Conservation (phyloP, 2,888 invertebrate genomes). For the Standfussiana lucernea region DNA sequence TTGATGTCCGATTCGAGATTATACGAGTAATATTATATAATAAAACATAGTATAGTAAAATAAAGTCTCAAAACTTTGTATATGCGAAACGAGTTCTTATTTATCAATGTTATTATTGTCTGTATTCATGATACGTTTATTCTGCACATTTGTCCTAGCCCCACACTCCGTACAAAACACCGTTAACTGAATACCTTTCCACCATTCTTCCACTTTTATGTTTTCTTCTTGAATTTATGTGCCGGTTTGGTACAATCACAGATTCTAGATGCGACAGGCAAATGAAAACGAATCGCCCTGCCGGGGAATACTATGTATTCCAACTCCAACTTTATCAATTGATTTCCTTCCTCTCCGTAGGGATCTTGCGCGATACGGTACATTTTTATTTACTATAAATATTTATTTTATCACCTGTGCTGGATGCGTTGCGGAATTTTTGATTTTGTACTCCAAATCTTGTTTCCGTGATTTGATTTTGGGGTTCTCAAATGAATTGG, state of each 20-base stretch:
- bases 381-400: slow-evolving; percentile 74
- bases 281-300: slow-evolving; percentile 82
- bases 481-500: slow-evolving; percentile 9
- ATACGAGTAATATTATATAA: too few species aligned
- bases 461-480: slow-evolving; percentile 33
- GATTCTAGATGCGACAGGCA: slow-evolving; percentile 77
- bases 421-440: slow-evolving; percentile 45
- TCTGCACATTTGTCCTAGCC: neutral
- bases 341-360: slow-evolving; percentile 77
- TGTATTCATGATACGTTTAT: neutral
- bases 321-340: slow-evolving; percentile 83
- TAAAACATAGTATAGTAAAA: too few species aligned
- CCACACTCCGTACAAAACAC: slow-evolving; percentile 34
- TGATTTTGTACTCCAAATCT: slow-evolving; percentile 37
- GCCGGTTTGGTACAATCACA: slow-evolving; percentile 70
- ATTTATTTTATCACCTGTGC: slow-evolving; percentile 68
- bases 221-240: slow-evolving; percentile 66
- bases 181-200: slow-evolving; percentile 51
- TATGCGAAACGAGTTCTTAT: neutral
- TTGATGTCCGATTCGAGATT: too few species aligned
- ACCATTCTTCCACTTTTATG: slow-evolving; percentile 54
- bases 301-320: slow-evolving; percentile 74
- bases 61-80: neutral
- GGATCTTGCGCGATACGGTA: slow-evolving; percentile 66
- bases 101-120: neutral